Evolutionary conservation across 2,113 vertebrate genomes (phyloP).

Genomic region (Sterrhoptilus dennistouni): DNA sequence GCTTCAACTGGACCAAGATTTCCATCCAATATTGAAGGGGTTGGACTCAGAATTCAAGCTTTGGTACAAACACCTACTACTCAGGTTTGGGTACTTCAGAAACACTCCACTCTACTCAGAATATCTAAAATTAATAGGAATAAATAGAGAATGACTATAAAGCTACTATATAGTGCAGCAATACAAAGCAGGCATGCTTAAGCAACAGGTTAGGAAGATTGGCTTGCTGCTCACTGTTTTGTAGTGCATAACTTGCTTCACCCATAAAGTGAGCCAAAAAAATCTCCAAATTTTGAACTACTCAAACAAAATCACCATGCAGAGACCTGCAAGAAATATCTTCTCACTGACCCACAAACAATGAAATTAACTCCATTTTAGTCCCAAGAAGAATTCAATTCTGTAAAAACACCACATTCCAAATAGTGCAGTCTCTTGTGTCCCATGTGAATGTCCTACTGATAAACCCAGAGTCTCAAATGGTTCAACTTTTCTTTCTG

Average conservation of each 20-base stretch:
- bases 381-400: neutral
- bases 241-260: neutral
- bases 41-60: neutral
- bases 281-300: neutral
- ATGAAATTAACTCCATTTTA: neutral
- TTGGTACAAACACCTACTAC: neutral
- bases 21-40: neutral
- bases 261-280: neutral
- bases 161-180: neutral
- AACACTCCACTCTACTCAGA: neutral
- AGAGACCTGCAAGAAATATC: neutral
- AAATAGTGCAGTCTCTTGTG: neutral
- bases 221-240: neutral
- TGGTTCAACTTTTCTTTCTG: neutral
- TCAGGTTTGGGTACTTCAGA: neutral
- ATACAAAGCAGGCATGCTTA: neutral
- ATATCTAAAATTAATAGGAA: neutral
- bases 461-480: neutral
- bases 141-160: neutral
- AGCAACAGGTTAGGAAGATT: neutral
- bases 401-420: neutral
- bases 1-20: neutral
- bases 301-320: neutral
- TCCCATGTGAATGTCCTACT: neutral
- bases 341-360: neutral